Base-by-base conservation (phyloP, 2,888 invertebrate species). In the Caenorhabditis zanzibari region DNA sequence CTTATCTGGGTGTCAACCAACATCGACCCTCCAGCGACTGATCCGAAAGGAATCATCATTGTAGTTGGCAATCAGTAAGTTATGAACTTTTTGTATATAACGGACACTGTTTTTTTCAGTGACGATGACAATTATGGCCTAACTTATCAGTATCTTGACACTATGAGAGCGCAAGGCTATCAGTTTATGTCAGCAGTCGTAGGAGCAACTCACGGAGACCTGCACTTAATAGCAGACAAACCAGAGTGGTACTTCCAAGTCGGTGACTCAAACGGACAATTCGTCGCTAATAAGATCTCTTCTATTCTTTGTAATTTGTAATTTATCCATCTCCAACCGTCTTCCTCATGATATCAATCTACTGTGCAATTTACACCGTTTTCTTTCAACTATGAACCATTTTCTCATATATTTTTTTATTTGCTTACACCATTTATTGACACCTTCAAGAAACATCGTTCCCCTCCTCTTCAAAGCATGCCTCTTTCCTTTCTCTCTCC, bases 161-260 rank as follows among this genome's bases (percentile, higher is more conserved):
- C 6, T 3, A 14, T 54, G 54, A 10, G 2, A 26, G 12, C 10
- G 2, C 24, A 59, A 14, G 68, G 66, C 4, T 82, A 72, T n/a
- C 24, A 76, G 14, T 32, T 76, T 0, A n/a, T 82, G 5, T 68
- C 76, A 16, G 76, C 76, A 9, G 49, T 59, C 7, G 72, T 73
- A 9, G 72, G 63, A 19, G 5, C 47, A 10, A 14, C 12, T 9
- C 58, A 58, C 19, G 64, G 32, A n/a, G 41, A 47, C 38, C 35
- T 81, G 38, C 24, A 32, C 10, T 16, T 22, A 0, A n/a, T 75
- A 14, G 64, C 75, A n/a, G 58, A 74, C 22, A 54, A 74, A 22
- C 28, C 71, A 19, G 64, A 72, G 19, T 80, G 72, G 72, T 73
- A 80, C 59, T 81, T 75, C 71, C 74, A 75, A 75, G 81, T 81